phyloP scores from a whole-genome alignment of 2,113 vertebrate genomes.

The Nansenia antarctica region DNA sequence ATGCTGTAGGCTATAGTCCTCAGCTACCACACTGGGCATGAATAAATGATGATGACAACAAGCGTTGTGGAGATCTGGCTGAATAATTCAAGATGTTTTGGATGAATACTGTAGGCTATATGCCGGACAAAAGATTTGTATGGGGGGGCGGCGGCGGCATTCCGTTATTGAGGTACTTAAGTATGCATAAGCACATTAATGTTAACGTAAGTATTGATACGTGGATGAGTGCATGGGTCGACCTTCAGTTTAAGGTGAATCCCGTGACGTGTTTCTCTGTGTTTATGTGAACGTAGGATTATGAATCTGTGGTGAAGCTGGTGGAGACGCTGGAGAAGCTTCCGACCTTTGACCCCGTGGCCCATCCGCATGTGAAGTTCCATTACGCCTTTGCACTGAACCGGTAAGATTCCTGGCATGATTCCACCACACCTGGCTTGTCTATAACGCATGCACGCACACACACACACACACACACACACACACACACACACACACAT shows the following conservation, averaged over 20 bases:
- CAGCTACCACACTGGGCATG: conserved; percentile 38
- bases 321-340: conserved; percentile 95
- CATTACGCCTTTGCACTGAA: conserved; percentile 97
- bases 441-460: neutral
- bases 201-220: no score
- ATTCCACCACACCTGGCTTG: neutral
- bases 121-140: conserved; percentile 36
- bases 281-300: conserved; percentile 80
- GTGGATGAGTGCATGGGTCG: neutral
- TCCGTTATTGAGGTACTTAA: conserved; percentile 43
- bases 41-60: conserved; percentile 61
- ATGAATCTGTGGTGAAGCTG: conserved; percentile 94
- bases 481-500: neutral
- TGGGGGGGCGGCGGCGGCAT: conserved; percentile 19
- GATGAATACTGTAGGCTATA: conserved; percentile 30
- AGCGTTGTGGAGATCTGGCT: conserved; percentile 40
- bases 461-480: neutral
- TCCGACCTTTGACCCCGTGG: conserved; percentile 93
- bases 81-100: conserved; percentile 67
- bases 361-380: conserved; percentile 93
- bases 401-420: conserved; percentile 76
- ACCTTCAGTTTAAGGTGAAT: neutral
- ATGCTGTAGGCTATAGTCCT: conserved; percentile 38
- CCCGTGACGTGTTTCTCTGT: neutral
- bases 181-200: no score